Base-by-base conservation (phyloP, 2,113 vertebrate species). In the Orcinus orca region DNA sequence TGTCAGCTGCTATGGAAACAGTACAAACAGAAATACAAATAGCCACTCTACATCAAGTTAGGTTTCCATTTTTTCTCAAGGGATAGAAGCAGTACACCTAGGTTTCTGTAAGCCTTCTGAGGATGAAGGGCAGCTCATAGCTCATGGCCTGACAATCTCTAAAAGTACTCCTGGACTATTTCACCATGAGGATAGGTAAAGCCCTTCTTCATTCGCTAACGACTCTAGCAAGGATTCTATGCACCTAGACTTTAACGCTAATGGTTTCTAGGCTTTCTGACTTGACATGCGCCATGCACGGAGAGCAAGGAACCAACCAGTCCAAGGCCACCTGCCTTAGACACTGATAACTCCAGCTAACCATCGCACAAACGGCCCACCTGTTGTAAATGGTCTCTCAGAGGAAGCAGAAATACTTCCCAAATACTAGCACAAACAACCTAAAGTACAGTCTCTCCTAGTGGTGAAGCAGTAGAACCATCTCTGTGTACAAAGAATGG, bases 1-100 rank as follows among this genome's bases (percentile, higher is more conserved):
- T 29, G 80, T 47, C 62, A 63, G 90, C 67, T 79, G 60, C 74
- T 65, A 71, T 0, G 12, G 41, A 36, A 86, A 83, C 1, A 90
- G 36, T 31, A 15, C 84, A 88, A 90, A 79, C 0, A 93, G 67
- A 88, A 94, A 91, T 58, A 77, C 20, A 63, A 62, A 90, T 31
- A 90, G 47, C 38, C 65, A 67, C 11, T 93, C 71, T 71, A 12
- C 47, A 81, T 60, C 33, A 88, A 84, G 55, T 79, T 55, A 36
- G 44, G 76, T n/a, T 93, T 86, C 74, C 80, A 25, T n/a, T 86
- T 71, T 29, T 93, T 84, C 71, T 95, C 63, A 60, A 82, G 60
- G 93, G 80, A 50, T 8, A 67, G 58, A 70, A 70, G 65, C 31
- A 68, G 50, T 3, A 18, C 15, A 31, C 8, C 50, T 36, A 58